These are phyloP conservation scores for Cephalotes varians DNA, from an alignment of 2,888 invertebrate species.

Conservation along the genomic window DNA sequence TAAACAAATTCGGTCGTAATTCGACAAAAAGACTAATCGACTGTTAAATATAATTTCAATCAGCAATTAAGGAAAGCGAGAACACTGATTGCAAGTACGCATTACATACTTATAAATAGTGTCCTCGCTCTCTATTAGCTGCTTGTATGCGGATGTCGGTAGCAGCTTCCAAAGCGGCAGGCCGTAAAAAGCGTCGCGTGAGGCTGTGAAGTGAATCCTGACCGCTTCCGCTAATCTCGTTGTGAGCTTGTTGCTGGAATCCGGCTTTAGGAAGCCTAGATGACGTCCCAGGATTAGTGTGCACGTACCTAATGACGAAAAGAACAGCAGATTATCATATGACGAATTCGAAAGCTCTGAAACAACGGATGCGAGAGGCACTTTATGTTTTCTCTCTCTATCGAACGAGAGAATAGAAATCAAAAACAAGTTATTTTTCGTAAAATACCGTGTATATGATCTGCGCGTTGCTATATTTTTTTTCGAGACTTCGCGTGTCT, in stretches of 20 bases:
- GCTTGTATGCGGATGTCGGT: slow-evolving; percentile 90
- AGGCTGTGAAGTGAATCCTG: slow-evolving; percentile 92
- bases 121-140: slow-evolving; percentile 91
- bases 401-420: background rate
- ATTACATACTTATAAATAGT: slow-evolving; percentile 91
- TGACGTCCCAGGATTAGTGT: slow-evolving; percentile 92
- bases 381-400: background rate
- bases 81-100: slow-evolving; percentile 1
- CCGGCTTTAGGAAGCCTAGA: slow-evolving; percentile 90
- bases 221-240: slow-evolving; percentile 91
- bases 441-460: background rate
- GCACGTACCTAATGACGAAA: slow-evolving; percentile 88
- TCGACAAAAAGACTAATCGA: background rate
- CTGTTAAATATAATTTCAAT: background rate
- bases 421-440: background rate
- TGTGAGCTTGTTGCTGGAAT: slow-evolving; percentile 87
- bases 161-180: slow-evolving; percentile 94
- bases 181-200: slow-evolving; percentile 93
- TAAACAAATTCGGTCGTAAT: background rate
- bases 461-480: background rate
- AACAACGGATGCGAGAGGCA: no score
- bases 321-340: background rate
- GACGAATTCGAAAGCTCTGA: background rate
- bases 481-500: background rate
- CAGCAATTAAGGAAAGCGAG: background rate